Percentiles rank a stretch among this genome's conserved stretches.
phyloP scores from a whole-genome alignment of 2,113 vertebrate genomes.

The Connochaetes taurinus region DNA sequence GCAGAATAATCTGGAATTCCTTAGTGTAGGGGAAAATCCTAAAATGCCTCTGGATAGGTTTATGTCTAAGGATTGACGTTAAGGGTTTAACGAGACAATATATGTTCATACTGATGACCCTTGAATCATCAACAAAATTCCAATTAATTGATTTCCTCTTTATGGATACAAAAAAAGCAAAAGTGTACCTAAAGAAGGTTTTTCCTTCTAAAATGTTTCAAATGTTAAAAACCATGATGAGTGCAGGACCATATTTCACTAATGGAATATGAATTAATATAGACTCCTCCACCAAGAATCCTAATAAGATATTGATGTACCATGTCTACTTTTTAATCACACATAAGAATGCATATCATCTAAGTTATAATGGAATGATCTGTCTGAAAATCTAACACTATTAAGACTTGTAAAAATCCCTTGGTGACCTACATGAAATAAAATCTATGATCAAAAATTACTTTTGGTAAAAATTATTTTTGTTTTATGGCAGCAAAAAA shows the following conservation, averaged over 20 bases:
- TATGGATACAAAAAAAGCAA: not conserved
- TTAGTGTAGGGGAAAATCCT: not conserved
- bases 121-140: not conserved
- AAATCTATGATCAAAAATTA: not conserved
- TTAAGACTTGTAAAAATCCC: not conserved
- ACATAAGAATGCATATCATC: not conserved
- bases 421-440: not conserved
- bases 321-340: not conserved
- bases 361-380: not conserved
- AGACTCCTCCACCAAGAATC: not conserved
- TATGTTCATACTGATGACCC: not conserved
- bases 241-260: not conserved
- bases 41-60: not conserved
- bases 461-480: not conserved
- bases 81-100: not conserved
- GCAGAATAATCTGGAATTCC: not conserved
- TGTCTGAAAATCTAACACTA: not conserved
- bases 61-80: not conserved
- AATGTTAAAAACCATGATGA: not conserved
- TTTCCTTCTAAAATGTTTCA: not conserved
- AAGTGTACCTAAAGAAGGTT: not conserved
- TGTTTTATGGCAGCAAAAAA: not conserved
- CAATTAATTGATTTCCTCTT: not conserved
- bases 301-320: not conserved
- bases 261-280: not conserved